Evolutionary conservation across 2,888 invertebrate species (phyloP).

Genomic region (Ophraella communa): DNA sequence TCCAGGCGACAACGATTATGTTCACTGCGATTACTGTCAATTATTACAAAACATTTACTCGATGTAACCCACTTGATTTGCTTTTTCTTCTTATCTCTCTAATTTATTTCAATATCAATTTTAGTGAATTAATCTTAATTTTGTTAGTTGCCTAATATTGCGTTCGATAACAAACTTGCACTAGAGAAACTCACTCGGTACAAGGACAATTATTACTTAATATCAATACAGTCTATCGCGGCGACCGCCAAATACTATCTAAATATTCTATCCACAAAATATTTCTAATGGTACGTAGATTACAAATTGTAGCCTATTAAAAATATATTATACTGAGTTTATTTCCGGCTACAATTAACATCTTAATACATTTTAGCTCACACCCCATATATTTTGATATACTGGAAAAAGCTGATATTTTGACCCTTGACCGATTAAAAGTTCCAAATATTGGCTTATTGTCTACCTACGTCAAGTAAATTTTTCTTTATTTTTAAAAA

Average conservation of each 20-base stretch:
- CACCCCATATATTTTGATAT: too few relatives aligned
- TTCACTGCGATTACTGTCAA: conserved; percentile 1
- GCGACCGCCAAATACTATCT: not conserved
- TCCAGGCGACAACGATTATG: not conserved
- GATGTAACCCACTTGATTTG: conserved; percentile 3
- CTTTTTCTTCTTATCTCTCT: conserved; percentile 1
- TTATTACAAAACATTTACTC: not conserved
- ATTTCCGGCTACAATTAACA: too few relatives aligned
- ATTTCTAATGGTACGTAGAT: too few relatives aligned
- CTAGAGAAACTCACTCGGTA: not conserved
- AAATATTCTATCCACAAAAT: not conserved
- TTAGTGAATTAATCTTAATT: not conserved
- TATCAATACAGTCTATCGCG: too few relatives aligned
- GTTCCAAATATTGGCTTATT: too few relatives aligned
- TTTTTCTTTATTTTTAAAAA: too few relatives aligned
- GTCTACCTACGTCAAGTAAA: too few relatives aligned
- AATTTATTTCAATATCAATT: conserved; percentile 1
- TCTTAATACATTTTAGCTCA: too few relatives aligned
- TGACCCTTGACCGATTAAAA: too few relatives aligned
- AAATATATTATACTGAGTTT: too few relatives aligned
- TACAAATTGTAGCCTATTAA: too few relatives aligned
- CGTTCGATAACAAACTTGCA: not conserved
- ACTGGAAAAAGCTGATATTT: too few relatives aligned
- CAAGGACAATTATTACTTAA: not conserved
- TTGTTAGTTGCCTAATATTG: conserved; percentile 2